Evolutionary conservation across 2,888 invertebrate species (phyloP).

Genomic region (Pantelozetes paolii): DNA sequence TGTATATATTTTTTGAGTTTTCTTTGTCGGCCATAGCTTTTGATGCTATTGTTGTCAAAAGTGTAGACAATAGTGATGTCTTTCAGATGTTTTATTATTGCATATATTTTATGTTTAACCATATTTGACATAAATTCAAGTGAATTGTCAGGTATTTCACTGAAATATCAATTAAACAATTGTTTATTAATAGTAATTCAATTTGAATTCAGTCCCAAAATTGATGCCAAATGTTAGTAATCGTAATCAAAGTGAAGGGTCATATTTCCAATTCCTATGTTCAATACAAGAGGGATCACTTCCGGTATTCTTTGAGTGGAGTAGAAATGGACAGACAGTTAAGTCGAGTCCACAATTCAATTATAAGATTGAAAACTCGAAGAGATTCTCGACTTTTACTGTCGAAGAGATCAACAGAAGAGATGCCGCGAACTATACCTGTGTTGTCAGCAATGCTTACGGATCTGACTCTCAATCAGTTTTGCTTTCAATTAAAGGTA

Average conservation of each 20-base stretch:
- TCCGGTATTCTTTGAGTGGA: constrained; percentile 44
- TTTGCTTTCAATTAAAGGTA: constrained; percentile 43
- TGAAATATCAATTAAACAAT: too few species aligned
- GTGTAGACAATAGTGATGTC: too few species aligned
- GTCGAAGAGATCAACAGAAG: constrained; percentile 40
- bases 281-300: constrained; percentile 36
- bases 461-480: constrained; percentile 40
- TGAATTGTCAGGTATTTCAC: too few species aligned
- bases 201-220: too few species aligned
- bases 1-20: too few species aligned
- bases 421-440: constrained; percentile 44
- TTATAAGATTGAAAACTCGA: constrained; percentile 20
- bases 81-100: too few species aligned
- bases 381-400: constrained; percentile 39
- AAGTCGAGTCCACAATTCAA: not conserved
- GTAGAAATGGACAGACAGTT: constrained; percentile 21
- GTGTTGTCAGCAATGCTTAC: constrained; percentile 39
- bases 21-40: too few species aligned
- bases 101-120: too few species aligned
- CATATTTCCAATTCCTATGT: constrained; percentile 33
- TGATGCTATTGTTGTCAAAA: too few species aligned
- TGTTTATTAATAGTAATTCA: too few species aligned
- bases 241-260: not conserved
- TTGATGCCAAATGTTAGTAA: too few species aligned
- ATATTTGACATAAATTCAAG: too few species aligned